phyloP scores from a whole-genome alignment of 2,113 vertebrate species.

The Grammomys dolichurus region DNA sequence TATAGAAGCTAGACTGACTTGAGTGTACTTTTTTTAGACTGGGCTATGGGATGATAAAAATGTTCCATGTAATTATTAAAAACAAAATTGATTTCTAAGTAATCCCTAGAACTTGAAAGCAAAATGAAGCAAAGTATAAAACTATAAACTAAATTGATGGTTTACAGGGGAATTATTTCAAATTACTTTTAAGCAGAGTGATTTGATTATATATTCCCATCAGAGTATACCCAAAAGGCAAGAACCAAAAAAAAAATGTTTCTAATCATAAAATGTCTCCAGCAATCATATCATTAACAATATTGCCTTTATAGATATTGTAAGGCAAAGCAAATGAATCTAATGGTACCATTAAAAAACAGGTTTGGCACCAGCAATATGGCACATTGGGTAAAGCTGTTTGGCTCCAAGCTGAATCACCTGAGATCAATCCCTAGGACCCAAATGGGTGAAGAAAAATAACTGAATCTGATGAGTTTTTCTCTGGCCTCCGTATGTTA shows the following conservation, averaged over 20 bases:
- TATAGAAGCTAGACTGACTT: neutral
- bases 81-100: constrained; percentile 50
- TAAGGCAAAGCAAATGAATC: constrained; percentile 26
- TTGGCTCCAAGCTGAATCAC: neutral
- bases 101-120: constrained; percentile 49
- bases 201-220: constrained; percentile 30
- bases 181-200: constrained; percentile 24
- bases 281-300: neutral
- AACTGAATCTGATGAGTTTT: neutral
- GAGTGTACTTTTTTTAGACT: constrained; percentile 31
- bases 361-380: neutral
- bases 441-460: neutral
- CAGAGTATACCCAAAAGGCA: neutral
- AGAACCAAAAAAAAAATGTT: neutral
- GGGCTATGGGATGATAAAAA: neutral
- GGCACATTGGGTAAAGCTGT: neutral
- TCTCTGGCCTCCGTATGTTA: neutral
- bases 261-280: constrained; percentile 43
- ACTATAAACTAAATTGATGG: constrained; percentile 2
- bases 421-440: neutral
- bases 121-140: constrained; percentile 44
- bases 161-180: constrained; percentile 34
- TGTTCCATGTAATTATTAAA: constrained; percentile 40
- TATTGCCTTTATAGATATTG: neutral
- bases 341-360: constrained; percentile 11